These are phyloP conservation scores for Vanessa tameamea DNA, from an alignment of 1,140 invertebrate species.

Conservation along the genomic window DNA sequence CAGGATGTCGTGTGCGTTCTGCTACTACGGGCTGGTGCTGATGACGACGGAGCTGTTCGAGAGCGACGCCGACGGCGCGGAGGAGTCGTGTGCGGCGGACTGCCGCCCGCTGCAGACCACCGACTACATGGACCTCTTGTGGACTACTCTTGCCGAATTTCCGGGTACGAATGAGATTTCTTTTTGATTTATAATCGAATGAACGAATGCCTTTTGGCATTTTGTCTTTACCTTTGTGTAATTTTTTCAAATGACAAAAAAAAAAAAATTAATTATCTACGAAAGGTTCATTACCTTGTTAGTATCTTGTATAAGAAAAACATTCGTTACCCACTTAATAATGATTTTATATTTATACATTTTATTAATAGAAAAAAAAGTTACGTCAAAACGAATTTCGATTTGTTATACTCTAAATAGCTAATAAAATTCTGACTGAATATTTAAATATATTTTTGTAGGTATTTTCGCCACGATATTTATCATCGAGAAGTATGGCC, in stretches of 20 bases:
- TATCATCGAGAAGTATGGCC: constrained; percentile 93
- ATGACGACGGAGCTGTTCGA: constrained; percentile 97
- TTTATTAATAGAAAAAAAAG: too few relatives aligned
- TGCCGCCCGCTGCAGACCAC: constrained; percentile 89
- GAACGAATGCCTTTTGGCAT: too few relatives aligned
- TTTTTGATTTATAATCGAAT: neutral
- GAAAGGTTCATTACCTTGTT: neutral
- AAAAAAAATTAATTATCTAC: neutral
- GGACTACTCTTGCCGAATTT: constrained; percentile 97
- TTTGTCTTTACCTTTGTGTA: too few relatives aligned
- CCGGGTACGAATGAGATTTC: constrained; percentile 84
- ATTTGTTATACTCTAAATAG: too few relatives aligned
- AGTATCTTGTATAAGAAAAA: neutral
- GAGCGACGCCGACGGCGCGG: constrained; percentile 79
- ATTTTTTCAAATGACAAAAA: too few relatives aligned
- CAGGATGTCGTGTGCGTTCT: constrained; percentile 96
- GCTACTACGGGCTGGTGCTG: constrained; percentile 96
- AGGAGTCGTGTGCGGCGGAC: constrained; percentile 84
- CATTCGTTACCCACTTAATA: too few relatives aligned
- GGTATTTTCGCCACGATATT: constrained; percentile 96
- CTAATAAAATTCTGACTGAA: too few relatives aligned
- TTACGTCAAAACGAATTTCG: too few relatives aligned
- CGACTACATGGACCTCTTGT: constrained; percentile 96
- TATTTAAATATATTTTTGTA: constrained; percentile 69
- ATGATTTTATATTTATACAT: too few relatives aligned